Conservation (phyloP, 2,797 vertebrate species). For the Eulemur albifrons region DNA sequence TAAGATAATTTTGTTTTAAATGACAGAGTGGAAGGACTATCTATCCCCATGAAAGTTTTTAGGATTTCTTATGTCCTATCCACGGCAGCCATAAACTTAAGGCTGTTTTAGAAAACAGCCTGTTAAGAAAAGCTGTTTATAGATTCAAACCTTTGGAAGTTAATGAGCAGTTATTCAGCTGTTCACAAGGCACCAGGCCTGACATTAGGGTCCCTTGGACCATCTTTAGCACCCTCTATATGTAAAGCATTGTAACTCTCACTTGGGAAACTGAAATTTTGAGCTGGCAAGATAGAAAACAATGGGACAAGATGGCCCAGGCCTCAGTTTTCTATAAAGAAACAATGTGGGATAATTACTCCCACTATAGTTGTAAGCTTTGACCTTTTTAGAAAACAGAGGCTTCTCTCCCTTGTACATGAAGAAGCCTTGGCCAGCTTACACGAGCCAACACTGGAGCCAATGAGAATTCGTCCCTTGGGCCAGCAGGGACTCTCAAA, state of each 20-base stretch:
- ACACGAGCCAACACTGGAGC: not conserved
- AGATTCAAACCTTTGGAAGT: slow-evolving; percentile 7
- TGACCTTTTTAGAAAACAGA: slow-evolving; percentile 21
- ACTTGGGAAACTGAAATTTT: not conserved
- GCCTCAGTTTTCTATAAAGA: not conserved
- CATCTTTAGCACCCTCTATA: not conserved
- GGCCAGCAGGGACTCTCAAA: not conserved
- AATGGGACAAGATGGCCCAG: not conserved
- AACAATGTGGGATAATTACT: not conserved
- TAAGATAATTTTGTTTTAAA: slow-evolving; percentile 28
- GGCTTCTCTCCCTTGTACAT: not conserved
- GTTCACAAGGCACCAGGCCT: not conserved
- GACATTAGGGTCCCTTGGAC: not conserved
- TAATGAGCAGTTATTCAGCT: not conserved
- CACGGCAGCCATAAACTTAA: not conserved
- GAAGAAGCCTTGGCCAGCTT: not conserved
- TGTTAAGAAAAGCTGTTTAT: slow-evolving; percentile 28
- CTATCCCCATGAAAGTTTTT: not conserved
- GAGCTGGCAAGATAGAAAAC: not conserved
- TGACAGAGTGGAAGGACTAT: not conserved
- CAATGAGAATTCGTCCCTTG: not conserved
- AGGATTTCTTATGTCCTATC: slow-evolving; percentile 10
- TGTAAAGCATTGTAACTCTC: not conserved
- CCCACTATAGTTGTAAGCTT: not conserved
- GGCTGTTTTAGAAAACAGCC: too few species aligned